Conservation (phyloP, 35 echinoderm and acorn worm species). For the Stichopus chloronotus region DNA sequence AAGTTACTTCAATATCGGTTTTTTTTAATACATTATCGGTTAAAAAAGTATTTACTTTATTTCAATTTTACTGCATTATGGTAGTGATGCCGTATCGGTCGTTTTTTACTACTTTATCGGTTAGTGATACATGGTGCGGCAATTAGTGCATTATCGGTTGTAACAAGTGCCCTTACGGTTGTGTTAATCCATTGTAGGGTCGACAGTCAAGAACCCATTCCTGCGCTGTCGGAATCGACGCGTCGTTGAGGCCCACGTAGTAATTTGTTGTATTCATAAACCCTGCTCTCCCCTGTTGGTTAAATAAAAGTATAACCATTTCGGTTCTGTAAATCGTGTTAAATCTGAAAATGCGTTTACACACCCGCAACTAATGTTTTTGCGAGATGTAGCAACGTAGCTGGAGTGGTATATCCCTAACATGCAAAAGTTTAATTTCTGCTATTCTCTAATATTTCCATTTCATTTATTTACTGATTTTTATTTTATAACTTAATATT, state of each 20-base stretch:
- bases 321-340: too few relatives aligned
- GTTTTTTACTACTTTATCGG: too few relatives aligned
- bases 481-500: too few relatives aligned
- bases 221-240: background rate
- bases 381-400: background rate
- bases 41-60: too few relatives aligned
- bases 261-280: background rate
- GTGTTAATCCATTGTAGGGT: background rate
- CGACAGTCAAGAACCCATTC: constrained; percentile 19
- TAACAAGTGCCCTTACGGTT: background rate
- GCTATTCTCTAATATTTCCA: background rate
- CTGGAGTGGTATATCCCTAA: background rate
- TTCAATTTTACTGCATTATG: too few relatives aligned
- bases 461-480: too few relatives aligned
- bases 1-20: too few relatives aligned
- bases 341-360: too few relatives aligned
- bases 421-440: background rate
- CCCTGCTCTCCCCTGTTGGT: background rate
- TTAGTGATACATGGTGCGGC: too few relatives aligned
- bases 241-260: constrained; percentile 26
- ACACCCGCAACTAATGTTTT: background rate
- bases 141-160: too few relatives aligned
- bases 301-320: background rate
- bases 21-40: too few relatives aligned
- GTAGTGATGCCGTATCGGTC: too few relatives aligned